Conservation (phyloP, 2,113 vertebrate genomes). For the Myotis yumanensis region DNA sequence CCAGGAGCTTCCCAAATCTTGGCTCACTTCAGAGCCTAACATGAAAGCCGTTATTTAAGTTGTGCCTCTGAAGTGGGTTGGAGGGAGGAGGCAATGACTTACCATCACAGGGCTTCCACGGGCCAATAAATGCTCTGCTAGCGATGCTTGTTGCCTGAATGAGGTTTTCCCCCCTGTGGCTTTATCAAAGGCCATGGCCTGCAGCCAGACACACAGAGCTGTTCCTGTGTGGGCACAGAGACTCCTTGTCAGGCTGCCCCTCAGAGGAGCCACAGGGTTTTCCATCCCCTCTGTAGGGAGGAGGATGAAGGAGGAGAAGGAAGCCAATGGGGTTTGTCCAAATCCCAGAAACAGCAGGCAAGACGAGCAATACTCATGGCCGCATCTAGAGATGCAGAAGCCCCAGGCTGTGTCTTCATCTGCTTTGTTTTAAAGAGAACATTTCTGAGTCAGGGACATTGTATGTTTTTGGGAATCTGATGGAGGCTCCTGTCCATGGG, state of each 20-base stretch:
- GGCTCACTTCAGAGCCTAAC: conserved; percentile 56
- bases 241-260: conserved; percentile 52
- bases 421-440: neutral
- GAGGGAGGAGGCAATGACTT: conserved; percentile 15
- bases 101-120: neutral
- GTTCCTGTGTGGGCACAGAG: conserved; percentile 70
- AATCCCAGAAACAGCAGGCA: neutral
- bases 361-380: neutral
- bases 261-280: conserved; percentile 15
- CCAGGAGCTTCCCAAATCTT: conserved; percentile 52
- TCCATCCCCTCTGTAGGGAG: neutral
- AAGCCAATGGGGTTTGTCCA: neutral
- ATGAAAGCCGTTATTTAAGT: conserved; percentile 72
- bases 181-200: conserved; percentile 56
- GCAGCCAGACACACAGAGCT: conserved; percentile 45
- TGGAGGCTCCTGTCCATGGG: neutral
- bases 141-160: neutral
- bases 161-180: conserved; percentile 66
- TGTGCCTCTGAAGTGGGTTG: conserved; percentile 63
- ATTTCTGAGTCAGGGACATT: neutral
- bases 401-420: neutral
- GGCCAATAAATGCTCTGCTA: neutral
- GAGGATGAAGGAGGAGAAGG: neutral
- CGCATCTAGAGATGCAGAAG: neutral
- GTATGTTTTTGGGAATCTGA: neutral